Evolutionary conservation across 2,113 vertebrate genomes (phyloP).

Genomic region (Furnarius figulus): DNA sequence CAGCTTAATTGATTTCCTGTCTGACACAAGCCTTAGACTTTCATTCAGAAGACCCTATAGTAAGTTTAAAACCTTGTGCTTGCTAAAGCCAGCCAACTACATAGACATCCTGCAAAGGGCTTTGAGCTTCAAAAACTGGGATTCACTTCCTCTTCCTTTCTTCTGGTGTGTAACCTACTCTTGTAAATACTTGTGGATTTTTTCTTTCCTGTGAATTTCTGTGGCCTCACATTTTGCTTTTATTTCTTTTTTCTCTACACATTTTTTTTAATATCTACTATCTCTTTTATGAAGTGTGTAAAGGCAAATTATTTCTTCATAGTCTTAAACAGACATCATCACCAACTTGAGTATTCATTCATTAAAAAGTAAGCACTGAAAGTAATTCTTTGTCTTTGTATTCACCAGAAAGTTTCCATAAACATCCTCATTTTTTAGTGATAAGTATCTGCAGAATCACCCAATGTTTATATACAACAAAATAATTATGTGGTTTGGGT

Average conservation of each 20-base stretch:
- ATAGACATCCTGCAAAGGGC: background rate
- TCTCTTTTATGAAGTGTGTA: background rate
- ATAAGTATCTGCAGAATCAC: background rate
- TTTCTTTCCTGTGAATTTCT: background rate
- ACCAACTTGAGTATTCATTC: background rate
- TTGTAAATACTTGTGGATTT: background rate
- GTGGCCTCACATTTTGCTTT: background rate
- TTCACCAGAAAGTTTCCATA: background rate
- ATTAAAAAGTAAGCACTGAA: background rate
- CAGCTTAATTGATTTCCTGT: background rate
- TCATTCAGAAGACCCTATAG: background rate
- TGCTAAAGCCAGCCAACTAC: background rate
- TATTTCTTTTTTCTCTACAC: background rate
- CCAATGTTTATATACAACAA: background rate
- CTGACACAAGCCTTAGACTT: background rate
- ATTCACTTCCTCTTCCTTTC: background rate
- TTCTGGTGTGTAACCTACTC: background rate
- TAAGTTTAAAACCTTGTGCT: background rate
- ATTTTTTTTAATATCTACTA: background rate
- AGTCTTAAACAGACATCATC: background rate
- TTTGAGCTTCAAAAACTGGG: background rate
- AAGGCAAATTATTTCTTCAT: background rate
- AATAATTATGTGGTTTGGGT: background rate
- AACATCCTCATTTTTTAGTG: background rate
- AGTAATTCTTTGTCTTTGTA: background rate